Conservation (phyloP, 2,797 vertebrate species). For the Ceryle rudis region DNA sequence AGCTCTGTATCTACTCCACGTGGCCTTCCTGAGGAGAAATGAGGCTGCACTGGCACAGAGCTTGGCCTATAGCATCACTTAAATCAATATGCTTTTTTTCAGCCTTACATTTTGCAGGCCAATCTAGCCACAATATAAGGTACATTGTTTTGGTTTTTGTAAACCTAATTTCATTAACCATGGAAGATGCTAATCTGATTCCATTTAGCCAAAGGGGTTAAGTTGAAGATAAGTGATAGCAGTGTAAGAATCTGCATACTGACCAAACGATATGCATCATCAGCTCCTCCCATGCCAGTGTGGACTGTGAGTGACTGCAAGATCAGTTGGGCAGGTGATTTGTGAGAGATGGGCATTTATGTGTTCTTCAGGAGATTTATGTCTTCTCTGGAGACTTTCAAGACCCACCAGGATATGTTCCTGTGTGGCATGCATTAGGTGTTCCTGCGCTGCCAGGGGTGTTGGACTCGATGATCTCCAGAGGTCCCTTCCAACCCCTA, state of each 20-base stretch:
- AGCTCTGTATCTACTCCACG: background rate
- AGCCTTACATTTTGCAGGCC: background rate
- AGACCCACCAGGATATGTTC: too few relatives aligned
- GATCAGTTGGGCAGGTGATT: background rate
- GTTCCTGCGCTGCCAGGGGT: too few relatives aligned
- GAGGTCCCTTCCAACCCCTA: too few relatives aligned
- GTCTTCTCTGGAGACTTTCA: too few relatives aligned
- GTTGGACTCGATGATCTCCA: too few relatives aligned
- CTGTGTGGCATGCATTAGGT: too few relatives aligned
- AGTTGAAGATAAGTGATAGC: background rate
- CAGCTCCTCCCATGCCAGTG: background rate
- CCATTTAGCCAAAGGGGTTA: background rate
- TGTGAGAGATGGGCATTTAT: background rate
- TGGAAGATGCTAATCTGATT: background rate
- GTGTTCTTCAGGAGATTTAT: background rate
- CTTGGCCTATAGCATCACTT: background rate
- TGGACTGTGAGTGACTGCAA: background rate
- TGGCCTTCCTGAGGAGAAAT: background rate
- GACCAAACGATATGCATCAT: accelerated
- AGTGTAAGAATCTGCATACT: background rate
- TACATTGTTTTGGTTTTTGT: background rate
- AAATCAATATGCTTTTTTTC: background rate
- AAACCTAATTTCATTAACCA: background rate
- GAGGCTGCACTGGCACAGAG: background rate
- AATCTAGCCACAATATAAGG: background rate